Conservation (phyloP, 2,113 vertebrate species). For the Psilopsiagon aymara region DNA sequence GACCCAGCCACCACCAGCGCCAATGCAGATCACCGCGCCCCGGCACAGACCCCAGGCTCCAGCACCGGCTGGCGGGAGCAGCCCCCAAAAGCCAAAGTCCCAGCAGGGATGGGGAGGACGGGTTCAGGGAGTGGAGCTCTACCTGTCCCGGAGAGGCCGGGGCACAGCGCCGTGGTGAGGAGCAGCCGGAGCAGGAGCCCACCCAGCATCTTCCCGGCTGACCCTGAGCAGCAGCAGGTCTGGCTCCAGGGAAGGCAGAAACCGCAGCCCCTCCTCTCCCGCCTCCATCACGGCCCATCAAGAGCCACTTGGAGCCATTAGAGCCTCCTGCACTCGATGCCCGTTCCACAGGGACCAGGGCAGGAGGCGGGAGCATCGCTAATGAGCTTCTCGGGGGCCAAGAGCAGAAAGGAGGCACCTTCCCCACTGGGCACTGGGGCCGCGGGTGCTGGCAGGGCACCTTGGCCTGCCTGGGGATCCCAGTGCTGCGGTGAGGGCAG, state of each 20-base stretch:
- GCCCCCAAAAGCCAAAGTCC: background rate
- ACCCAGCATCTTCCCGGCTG: constrained; percentile 1
- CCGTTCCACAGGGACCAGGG: background rate
- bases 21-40: rapidly evolving
- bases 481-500: rapidly evolving
- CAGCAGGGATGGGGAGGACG: rapidly evolving
- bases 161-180: background rate
- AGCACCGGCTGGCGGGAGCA: rapidly evolving
- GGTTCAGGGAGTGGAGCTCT: background rate
- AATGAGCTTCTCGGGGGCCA: constrained; percentile 9
- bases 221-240: background rate
- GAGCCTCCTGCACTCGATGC: constrained; percentile 36
- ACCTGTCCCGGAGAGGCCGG: constrained; percentile 20
- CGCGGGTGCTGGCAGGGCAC: rapidly evolving
- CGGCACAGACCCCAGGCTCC: background rate
- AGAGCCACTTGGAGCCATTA: constrained; percentile 39
- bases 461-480: no score
- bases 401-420: rapidly evolving
- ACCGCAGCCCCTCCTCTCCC: constrained; percentile 58
- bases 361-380: background rate
- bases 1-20: background rate
- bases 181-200: constrained; percentile 12
- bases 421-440: rapidly evolving
- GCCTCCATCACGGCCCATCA: constrained; percentile 40
- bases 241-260: background rate